Conservation (phyloP, 2,797 vertebrate species). For the Schizopygopsis pylzovi region DNA sequence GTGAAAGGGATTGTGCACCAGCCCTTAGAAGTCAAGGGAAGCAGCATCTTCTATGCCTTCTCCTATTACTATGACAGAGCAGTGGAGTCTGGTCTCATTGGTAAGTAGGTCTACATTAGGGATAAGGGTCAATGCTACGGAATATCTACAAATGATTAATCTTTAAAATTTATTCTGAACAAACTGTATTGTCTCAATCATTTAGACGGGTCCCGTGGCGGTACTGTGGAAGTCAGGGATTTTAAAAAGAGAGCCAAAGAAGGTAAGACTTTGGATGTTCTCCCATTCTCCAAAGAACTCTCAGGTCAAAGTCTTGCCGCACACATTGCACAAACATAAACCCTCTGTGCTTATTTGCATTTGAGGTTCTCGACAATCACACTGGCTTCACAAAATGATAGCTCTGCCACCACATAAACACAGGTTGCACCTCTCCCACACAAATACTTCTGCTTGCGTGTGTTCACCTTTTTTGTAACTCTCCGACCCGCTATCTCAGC, state of each 20-base stretch:
- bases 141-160: background rate
- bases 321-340: constrained; percentile 66
- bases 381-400: constrained; percentile 70
- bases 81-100: constrained; percentile 89
- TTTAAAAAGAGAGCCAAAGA: constrained; percentile 95
- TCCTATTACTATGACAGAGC: constrained; percentile 97
- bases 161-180: constrained; percentile 16
- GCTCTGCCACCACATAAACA: constrained; percentile 62
- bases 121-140: background rate
- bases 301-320: constrained; percentile 57
- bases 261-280: constrained; percentile 80
- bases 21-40: constrained; percentile 88
- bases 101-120: constrained; percentile 76
- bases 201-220: constrained; percentile 88
- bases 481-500: constrained; percentile 46
- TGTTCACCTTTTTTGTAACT: constrained; percentile 56
- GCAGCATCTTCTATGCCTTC: constrained; percentile 94
- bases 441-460: constrained; percentile 60
- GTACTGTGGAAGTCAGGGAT: constrained; percentile 89
- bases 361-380: constrained; percentile 68
- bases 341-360: constrained; percentile 65
- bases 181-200: constrained; percentile 61
- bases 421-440: constrained; percentile 62
- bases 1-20: constrained; percentile 92
- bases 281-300: constrained; percentile 54